These are phyloP conservation scores for Decapterus maruadsi DNA, from an alignment of 2,797 vertebrate genomes.

Conservation along the genomic window DNA sequence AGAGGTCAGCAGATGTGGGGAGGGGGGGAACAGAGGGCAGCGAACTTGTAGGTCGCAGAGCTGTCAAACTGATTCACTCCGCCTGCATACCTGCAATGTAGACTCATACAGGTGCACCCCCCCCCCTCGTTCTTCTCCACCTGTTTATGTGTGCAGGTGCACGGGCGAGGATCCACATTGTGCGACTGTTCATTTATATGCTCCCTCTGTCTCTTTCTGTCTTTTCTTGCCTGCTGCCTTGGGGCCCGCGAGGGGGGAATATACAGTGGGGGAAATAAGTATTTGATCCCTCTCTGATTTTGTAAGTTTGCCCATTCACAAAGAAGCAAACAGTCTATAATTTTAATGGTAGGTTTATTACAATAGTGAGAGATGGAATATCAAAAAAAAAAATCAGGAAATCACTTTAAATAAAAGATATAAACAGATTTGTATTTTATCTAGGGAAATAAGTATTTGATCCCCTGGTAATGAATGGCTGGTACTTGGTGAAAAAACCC, in stretches of 20 bases:
- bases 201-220: background rate
- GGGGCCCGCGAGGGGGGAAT: conserved; percentile 36
- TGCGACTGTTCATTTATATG: conserved; percentile 22
- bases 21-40: background rate
- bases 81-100: conserved; percentile 30
- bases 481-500: too few species aligned
- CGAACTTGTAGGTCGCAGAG: conserved; percentile 13
- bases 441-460: too few species aligned
- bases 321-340: too few species aligned
- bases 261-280: too few species aligned
- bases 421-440: too few species aligned
- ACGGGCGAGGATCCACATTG: conserved; percentile 22
- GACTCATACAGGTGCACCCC: conserved; percentile 43
- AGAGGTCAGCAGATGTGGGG: conserved; percentile 22
- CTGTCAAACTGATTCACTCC: conserved; percentile 29
- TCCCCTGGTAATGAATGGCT: too few species aligned
- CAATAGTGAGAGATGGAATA: too few species aligned
- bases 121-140: background rate
- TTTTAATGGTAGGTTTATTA: too few species aligned
- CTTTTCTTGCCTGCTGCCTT: conserved; percentile 10
- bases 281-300: too few species aligned
- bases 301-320: too few species aligned
- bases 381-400: too few species aligned
- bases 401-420: too few species aligned
- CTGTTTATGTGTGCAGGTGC: conserved; percentile 41